phyloP scores from a whole-genome alignment of 2,113 vertebrate genomes.

The Phyllostomus hastatus region DNA sequence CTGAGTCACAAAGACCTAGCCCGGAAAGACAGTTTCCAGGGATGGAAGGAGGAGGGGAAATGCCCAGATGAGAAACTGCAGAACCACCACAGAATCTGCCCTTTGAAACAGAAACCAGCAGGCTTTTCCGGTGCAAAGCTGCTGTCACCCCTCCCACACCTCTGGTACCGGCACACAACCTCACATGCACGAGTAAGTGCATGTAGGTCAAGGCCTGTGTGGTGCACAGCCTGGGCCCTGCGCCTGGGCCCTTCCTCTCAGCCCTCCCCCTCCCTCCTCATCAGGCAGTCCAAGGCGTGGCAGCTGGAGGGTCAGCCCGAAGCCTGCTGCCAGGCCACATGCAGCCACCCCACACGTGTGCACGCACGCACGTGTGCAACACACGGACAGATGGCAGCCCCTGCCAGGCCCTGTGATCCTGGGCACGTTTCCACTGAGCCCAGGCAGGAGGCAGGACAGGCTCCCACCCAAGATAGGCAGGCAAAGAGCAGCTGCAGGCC shows the following conservation, averaged over 20 bases:
- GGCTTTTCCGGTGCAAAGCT: constrained; percentile 32
- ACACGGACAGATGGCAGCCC: neutral
- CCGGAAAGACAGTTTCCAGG: neutral
- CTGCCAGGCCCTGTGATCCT: neutral
- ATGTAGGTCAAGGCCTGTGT: neutral
- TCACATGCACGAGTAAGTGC: neutral
- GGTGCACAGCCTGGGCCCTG: neutral
- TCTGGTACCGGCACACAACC: neutral
- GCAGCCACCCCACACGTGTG: neutral
- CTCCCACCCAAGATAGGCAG: neutral
- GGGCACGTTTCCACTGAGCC: neutral
- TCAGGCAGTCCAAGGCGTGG: too few relatives aligned
- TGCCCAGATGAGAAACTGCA: constrained; percentile 28
- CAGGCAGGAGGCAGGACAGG: neutral
- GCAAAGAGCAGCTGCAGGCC: neutral
- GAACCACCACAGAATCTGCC: constrained; percentile 9
- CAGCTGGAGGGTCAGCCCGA: neutral
- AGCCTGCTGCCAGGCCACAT: neutral
- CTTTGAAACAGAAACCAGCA: constrained; percentile 59
- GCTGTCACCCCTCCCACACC: neutral
- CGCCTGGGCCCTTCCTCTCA: neutral
- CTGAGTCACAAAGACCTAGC: constrained; percentile 1
- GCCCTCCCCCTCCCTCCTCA: too few relatives aligned
- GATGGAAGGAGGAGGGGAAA: constrained; percentile 29
- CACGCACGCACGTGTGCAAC: fast-evolving